Percentiles rank a stretch among this genome's conserved stretches.
Conservation (phyloP, 1,140 invertebrate species). For the Cotesia typhae region DNA sequence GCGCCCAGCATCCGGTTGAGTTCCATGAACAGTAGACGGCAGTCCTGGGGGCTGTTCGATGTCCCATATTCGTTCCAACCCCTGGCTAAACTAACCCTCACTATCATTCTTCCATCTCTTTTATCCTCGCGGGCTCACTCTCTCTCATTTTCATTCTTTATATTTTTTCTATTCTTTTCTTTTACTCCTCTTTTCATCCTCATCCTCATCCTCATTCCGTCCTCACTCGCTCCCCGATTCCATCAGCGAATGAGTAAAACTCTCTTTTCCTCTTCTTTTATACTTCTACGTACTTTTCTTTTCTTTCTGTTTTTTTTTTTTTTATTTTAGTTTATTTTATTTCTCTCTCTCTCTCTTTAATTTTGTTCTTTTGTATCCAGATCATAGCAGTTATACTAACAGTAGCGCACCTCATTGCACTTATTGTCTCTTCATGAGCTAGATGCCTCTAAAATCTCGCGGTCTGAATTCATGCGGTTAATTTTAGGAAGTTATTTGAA, state of each 20-base stretch:
- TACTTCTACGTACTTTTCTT: constrained; percentile 7
- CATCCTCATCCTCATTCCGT: constrained; percentile 27
- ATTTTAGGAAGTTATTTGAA: constrained; percentile 8
- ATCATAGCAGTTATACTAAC: constrained; percentile 12
- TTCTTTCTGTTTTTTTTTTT: constrained; percentile 3
- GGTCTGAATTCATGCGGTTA: constrained; percentile 31
- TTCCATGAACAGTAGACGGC: constrained; percentile 3
- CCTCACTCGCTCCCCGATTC: constrained; percentile 36
- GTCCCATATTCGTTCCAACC: constrained; percentile 47
- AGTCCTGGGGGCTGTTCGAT: constrained; percentile 46
- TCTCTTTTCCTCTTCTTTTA: constrained; percentile 18
- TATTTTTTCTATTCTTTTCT: background rate
- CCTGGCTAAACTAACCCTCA: background rate
- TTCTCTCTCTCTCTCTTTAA: constrained; percentile 26
- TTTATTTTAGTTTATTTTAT: background rate
- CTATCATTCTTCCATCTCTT: constrained; percentile 16
- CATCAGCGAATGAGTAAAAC: constrained; percentile 37
- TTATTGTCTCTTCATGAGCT: constrained; percentile 40
- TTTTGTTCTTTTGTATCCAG: too few relatives aligned
- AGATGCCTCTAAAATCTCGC: constrained; percentile 18
- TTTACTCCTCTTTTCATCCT: background rate
- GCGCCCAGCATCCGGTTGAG: constrained; percentile 15
- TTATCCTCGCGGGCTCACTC: constrained; percentile 22
- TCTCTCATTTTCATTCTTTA: background rate
- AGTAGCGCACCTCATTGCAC: constrained; percentile 41